Percentiles rank a stretch among this genome's conserved stretches.
Evolutionary conservation across 92 coral and sea anemone species (phyloP).

Genomic region (Muricea muricata): DNA sequence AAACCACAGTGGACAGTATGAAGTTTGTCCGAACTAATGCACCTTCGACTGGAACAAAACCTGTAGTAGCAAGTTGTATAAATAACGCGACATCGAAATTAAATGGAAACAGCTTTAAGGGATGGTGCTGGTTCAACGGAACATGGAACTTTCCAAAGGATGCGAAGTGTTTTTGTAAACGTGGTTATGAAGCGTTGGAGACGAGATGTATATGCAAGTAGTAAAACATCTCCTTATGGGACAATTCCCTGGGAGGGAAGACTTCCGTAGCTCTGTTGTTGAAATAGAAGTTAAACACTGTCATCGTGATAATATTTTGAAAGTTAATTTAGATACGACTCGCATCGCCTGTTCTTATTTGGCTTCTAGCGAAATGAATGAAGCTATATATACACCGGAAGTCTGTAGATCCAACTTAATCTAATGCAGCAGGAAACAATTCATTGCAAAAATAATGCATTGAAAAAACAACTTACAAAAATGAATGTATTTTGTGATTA

Average conservation of each 20-base stretch:
- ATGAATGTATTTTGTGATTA: no score
- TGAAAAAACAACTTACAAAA: no score
- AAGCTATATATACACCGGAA: no score
- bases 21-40: background rate
- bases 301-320: no score
- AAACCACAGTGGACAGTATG: background rate
- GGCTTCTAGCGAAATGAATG: no score
- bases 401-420: no score
- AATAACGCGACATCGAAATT: background rate
- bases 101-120: background rate
- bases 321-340: no score
- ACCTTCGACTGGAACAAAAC: background rate
- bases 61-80: background rate
- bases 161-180: background rate
- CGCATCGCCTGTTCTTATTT: no score
- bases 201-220: background rate
- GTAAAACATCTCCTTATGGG: background rate
- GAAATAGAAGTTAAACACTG: no score
- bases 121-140: background rate
- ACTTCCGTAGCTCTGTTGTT: no score
- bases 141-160: background rate
- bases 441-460: no score
- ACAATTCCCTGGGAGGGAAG: background rate
- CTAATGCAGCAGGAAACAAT: no score
- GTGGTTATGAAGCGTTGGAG: background rate